phyloP scores from a whole-genome alignment of 2,113 vertebrate species.

The Scalopus aquaticus region DNA sequence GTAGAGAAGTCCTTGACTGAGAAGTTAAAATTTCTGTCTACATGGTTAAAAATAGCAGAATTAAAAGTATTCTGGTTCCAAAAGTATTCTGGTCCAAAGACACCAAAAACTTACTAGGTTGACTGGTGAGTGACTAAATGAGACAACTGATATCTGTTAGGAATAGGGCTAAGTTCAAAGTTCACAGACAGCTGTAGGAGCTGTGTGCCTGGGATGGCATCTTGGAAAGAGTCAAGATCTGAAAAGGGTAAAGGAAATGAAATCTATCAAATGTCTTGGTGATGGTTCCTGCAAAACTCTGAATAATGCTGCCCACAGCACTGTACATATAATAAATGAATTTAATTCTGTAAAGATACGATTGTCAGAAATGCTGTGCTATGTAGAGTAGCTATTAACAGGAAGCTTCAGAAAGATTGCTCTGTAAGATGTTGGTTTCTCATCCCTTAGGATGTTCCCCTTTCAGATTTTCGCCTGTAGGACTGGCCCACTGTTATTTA shows the following conservation, averaged over 20 bases:
- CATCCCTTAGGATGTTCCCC: neutral
- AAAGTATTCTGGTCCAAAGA: neutral
- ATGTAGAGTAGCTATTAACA: neutral
- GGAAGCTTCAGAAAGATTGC: neutral
- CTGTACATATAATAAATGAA: neutral
- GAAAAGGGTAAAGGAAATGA: neutral
- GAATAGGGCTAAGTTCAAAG: neutral
- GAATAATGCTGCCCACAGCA: neutral
- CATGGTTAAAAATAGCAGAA: neutral
- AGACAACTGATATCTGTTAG: neutral
- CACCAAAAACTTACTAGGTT: neutral
- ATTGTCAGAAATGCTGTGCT: neutral
- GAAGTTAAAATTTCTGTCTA: conserved; percentile 17
- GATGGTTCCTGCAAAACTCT: neutral
- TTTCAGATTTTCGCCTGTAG: neutral
- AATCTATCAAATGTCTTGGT: neutral
- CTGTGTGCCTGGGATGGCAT: neutral
- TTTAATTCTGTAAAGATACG: neutral
- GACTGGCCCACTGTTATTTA: neutral
- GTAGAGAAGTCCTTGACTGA: neutral
- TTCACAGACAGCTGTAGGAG: neutral
- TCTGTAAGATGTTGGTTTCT: neutral
- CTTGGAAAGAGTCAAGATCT: neutral
- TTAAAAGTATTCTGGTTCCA: neutral
- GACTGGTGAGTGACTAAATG: neutral